Evolutionary conservation across 2,888 invertebrate species (phyloP).

Genomic region (Colletes collaris): DNA sequence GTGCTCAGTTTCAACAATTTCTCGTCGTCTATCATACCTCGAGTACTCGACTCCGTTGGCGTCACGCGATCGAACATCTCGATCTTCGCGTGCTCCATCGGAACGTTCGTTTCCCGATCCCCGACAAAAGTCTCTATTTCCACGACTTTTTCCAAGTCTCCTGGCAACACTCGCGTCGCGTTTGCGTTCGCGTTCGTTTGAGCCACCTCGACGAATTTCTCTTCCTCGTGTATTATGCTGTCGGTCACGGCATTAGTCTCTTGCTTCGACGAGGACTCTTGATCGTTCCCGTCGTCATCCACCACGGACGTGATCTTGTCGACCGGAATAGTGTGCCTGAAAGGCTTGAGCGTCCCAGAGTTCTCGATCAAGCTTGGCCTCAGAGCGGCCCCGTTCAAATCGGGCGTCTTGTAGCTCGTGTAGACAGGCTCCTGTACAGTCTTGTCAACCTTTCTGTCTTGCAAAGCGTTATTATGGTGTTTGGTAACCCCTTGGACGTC

Average conservation of each 20-base stretch:
- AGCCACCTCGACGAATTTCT: not conserved
- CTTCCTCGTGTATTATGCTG: not conserved
- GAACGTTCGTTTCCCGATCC: slow-evolving; percentile 51
- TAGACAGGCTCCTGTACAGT: slow-evolving; percentile 72
- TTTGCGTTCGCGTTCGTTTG: not conserved
- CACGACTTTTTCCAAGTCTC: slow-evolving; percentile 57
- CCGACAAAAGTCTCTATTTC: slow-evolving; percentile 63
- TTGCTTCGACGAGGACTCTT: not conserved
- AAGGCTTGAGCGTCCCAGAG: slow-evolving; percentile 78
- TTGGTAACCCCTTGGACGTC: slow-evolving; percentile 66
- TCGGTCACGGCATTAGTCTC: slow-evolving; percentile 12
- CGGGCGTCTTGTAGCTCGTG: slow-evolving; percentile 79
- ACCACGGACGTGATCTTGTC: slow-evolving; percentile 77
- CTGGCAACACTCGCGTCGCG: slow-evolving; percentile 10
- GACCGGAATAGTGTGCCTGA: slow-evolving; percentile 80
- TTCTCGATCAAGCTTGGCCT: slow-evolving; percentile 77
- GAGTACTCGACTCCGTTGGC: slow-evolving; percentile 19
- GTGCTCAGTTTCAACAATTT: slow-evolving; percentile 62
- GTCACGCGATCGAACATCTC: slow-evolving; percentile 56
- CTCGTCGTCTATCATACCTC: slow-evolving; percentile 64
- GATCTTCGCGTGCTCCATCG: slow-evolving; percentile 55
- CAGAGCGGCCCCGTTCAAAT: slow-evolving; percentile 74
- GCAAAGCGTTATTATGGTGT: slow-evolving; percentile 52
- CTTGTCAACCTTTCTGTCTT: slow-evolving; percentile 65
- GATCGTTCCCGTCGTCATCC: slow-evolving; percentile 47